Evolutionary conservation across 2,888 invertebrate genomes (phyloP).

Genomic region (Lymantria monacha): DNA sequence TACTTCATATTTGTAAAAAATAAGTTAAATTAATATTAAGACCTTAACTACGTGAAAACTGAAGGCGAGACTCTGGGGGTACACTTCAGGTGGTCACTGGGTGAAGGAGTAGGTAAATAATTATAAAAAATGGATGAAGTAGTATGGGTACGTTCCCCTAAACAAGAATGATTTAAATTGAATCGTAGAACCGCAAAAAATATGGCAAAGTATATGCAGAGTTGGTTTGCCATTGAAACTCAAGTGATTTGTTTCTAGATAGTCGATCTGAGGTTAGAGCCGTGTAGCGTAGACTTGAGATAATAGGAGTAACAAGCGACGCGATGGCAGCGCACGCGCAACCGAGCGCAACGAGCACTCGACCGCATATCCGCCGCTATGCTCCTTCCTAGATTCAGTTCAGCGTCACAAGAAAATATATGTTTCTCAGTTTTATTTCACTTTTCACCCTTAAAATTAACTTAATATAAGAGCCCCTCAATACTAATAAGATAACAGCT

Average conservation of each 20-base stretch:
- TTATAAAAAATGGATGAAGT: too few species aligned
- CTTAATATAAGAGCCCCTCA: not conserved
- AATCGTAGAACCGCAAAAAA: not conserved
- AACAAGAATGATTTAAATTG: not conserved
- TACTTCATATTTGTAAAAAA: too few species aligned
- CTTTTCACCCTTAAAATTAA: conserved; percentile 28
- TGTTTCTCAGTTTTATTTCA: conserved; percentile 33
- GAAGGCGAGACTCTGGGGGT: too few species aligned
- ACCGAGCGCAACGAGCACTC: conserved; percentile 68
- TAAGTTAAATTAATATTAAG: too few species aligned
- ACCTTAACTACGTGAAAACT: too few species aligned
- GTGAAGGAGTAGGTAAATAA: too few species aligned
- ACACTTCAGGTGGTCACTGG: too few species aligned
- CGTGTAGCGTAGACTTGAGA: conserved; percentile 52
- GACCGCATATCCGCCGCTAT: conserved; percentile 76
- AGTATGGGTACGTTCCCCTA: too few species aligned
- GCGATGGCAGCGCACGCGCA: conserved; percentile 67
- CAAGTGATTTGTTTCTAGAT: conserved; percentile 54
- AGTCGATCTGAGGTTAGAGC: conserved; percentile 62
- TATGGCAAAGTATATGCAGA: not conserved
- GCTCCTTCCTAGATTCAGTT: conserved; percentile 64
- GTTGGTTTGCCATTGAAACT: conserved; percentile 26
- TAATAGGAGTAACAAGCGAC: conserved; percentile 73
- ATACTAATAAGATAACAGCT: too few species aligned
- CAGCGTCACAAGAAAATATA: conserved; percentile 28